Base-by-base conservation (phyloP, 1,140 invertebrate species). In the Ectropis grisescens region DNA sequence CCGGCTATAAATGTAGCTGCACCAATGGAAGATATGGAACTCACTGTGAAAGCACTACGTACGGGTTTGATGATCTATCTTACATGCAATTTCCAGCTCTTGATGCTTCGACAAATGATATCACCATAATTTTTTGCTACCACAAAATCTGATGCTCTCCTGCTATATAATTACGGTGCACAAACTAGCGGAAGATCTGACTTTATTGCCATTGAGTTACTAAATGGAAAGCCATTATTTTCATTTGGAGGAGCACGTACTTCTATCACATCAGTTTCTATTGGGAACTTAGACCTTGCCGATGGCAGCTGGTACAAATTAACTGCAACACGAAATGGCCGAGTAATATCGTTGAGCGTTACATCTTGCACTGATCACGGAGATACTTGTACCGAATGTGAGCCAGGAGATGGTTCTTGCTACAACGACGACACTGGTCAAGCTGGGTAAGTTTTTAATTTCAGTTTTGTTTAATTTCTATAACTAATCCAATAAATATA, bases 261-360 rank as follows among this genome's bases (percentile, higher is more conserved):
- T 13, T 93, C 93, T 2, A 94, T 96, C 19, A 93, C 92, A 2
- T 87, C 88, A 0, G 86, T 95, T 1, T 83, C 87, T 0, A 89
- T 95, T 4, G 84, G 84, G 14, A 80, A 84, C 40, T 78, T 70
- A 1, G 84, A 87, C 41, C 82, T 98, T 1, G 87, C 92, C 0
- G 92, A 96, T 71, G 95, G 94, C 6, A 87, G 88, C 35, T 98
- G 96, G 96, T 89, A 95, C 54, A 94, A 95, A 65, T 87, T 98
- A 2, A 95, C 93, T 2, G 94, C 94, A 0, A 96, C 93, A 0
- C 88, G 95, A 58, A 96, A 95, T 66, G 91, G 93, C 26, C 83
- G 92, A 38, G 91, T 94, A 0, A 90, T 94, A 28, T 95, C 93
- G 1, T 61, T 97, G 10, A 94, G 91, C 50, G 88, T 96, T 2